Conservation (phyloP, 2,888 invertebrate species). For the Abscondita cerata region DNA sequence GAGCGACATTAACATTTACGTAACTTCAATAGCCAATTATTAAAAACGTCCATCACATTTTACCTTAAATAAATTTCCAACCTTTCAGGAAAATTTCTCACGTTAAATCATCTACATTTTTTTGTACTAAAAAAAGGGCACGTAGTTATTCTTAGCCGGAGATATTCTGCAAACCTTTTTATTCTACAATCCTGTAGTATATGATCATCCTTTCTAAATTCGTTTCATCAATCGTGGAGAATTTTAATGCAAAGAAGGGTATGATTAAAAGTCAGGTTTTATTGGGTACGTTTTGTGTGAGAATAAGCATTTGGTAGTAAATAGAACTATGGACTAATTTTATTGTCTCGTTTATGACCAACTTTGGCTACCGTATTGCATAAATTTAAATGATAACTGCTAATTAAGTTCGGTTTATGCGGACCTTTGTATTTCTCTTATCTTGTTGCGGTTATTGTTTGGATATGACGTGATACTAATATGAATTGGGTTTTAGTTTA, state of each 20-base stretch:
- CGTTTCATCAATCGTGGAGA: slow-evolving; percentile 12
- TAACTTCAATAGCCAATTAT: no score
- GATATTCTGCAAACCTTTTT: slow-evolving; percentile 13
- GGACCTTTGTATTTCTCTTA: slow-evolving; percentile 27
- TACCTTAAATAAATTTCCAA: no score
- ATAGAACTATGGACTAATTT: slow-evolving; percentile 27
- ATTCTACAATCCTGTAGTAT: slow-evolving; percentile 10
- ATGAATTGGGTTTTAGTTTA: slow-evolving; percentile 26
- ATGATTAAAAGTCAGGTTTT: slow-evolving; percentile 16
- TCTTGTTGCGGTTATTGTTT: slow-evolving; percentile 28
- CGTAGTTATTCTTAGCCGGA: slow-evolving; percentile 11
- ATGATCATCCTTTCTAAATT: slow-evolving; percentile 15
- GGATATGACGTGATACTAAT: slow-evolving; percentile 26
- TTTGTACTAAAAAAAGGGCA: neutral
- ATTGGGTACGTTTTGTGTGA: slow-evolving; percentile 17
- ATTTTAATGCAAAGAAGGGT: slow-evolving; percentile 16
- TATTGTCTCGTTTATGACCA: slow-evolving; percentile 29
- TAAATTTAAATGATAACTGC: slow-evolving; percentile 34
- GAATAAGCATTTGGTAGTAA: slow-evolving; percentile 21
- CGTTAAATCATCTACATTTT: no score
- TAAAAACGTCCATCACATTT: no score
- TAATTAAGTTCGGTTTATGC: slow-evolving; percentile 29
- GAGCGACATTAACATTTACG: no score
- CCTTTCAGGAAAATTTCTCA: no score
- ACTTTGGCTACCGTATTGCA: slow-evolving; percentile 27